Base-by-base conservation (phyloP, 2,113 vertebrate species). In the Otis tarda region DNA sequence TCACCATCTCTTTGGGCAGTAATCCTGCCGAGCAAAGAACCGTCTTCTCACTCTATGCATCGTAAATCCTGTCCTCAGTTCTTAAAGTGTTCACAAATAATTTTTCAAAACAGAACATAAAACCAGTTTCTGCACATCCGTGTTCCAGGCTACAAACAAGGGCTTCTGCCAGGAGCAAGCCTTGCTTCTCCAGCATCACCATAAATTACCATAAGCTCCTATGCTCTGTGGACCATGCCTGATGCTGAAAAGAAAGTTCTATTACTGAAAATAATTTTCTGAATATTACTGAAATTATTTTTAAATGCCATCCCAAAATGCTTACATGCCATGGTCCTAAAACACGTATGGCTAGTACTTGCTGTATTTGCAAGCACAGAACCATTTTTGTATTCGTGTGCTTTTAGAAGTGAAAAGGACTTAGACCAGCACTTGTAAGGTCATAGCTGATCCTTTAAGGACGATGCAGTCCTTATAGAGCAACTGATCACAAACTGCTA, bases 151-250 rank as follows among this genome's bases (percentile, higher is more conserved):
- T 65, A 13, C 27, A 49, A 37, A 64, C 9, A 65, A 57, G 22
- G 50, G 37, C 28, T 65, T 84, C 52, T 25, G 73, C 27, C 28
- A 87, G 47, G 28, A 65, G 14, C n/a, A 82, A 90, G 53, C 35
- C n/a, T 81, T 3, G 8, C 19, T 81, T 81, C 45, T 87, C 24
- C 41, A 69, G 16, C 53, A 35, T 73, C 76, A 35, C 59, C n/a
- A 60, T 25, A 14, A 50, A 47, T 45, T 81, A 74, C 22, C 9
- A 20, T 30, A 43, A 70, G 55, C 33, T 93, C 16, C 47, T 45
- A n/a, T 0, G 0, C 33, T 77, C 71, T 4, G 2, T 7, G 4
- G 14, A 45, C n/a, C 15, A 7, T 49, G 30, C 14, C 41, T 79
- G 53, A 31, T 47, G 17, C 21, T 77, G 45, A 74, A 89, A 83